Evolutionary conservation across 2,113 vertebrate species (phyloP).

Genomic region (Manacus vitellinus): DNA sequence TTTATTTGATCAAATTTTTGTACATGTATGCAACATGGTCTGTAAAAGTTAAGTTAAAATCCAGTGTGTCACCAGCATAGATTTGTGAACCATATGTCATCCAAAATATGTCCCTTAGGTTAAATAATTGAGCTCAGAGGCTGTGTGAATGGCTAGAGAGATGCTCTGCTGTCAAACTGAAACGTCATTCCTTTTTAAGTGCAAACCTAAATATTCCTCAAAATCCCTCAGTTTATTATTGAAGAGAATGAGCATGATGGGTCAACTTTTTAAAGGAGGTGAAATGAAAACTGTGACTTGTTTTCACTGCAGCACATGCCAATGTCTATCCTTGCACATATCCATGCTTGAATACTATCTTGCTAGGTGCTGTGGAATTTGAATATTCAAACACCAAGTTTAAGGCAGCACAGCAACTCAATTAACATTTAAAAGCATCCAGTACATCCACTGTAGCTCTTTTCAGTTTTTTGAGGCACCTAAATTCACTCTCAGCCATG

Average conservation of each 20-base stretch:
- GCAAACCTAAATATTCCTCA: neutral
- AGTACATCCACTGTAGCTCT: neutral
- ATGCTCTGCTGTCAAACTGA: neutral
- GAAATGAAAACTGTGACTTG: conserved; percentile 11
- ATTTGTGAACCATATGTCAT: neutral
- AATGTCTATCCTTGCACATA: neutral
- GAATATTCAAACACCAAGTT: neutral
- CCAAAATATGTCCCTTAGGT: neutral
- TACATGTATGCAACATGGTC: neutral
- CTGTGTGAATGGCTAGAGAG: neutral
- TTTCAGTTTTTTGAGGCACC: neutral
- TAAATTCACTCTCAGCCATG: neutral
- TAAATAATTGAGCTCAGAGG: neutral
- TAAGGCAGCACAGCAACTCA: neutral
- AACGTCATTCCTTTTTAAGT: neutral
- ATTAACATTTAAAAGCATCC: neutral
- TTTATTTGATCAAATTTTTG: neutral
- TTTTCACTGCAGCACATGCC: neutral
- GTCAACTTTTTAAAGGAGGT: neutral
- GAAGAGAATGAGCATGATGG: neutral
- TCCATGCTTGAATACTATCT: neutral
- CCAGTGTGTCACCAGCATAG: neutral
- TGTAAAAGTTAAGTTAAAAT: neutral
- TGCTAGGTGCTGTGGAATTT: neutral
- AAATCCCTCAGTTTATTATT: neutral